Base-by-base conservation (phyloP, 2,888 invertebrate genomes). In the Agonopterix heracliana region DNA sequence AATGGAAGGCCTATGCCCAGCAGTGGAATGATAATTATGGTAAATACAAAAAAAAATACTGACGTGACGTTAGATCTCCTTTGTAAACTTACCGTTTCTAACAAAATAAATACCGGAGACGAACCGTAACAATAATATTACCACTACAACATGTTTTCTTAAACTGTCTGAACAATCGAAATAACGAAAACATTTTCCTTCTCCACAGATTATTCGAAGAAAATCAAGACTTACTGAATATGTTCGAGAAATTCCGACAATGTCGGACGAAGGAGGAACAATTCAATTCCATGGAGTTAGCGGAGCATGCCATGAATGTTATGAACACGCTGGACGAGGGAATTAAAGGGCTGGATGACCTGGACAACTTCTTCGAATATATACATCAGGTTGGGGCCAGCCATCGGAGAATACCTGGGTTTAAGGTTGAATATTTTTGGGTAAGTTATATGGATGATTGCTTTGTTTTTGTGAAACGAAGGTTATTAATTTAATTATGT, bases 301-400 rank as follows among this genome's bases (percentile, higher is more conserved):
- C 94, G 4, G 94, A 96, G 61, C 97, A 97, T 72, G 96, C 96
- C 46, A 93, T 92, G 68, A 94, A 94, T 64, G 96, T 97, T 34
- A 97, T 97, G 96, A 92, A 92, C 65, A 95, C 96, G 1, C 80
- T 97, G 54, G 96, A 97, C 73, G 96, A 96, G 70, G 95, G 96
- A 54, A 96, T 97, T 81, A 93, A 94, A 71, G 93, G 94, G 17
- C 89, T 97, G 52, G 96, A 96, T 68, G 93, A 96, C 74, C 89
- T 95, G 80, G 96, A 96, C 78, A 92, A 92, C 68, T 96, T 96
- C 88, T 92, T 95, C 78, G 91, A 93, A 64, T 95, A 93, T 72
- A 90, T 97, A 50, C 93, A 94, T 68, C 93, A 95, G 79, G 93
- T 96, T 46, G 97, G 96, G 3, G 94, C 93, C 47, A 93, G 94